Evolutionary conservation across 2,113 vertebrate genomes (phyloP).

Genomic region (Saguinus midas): DNA sequence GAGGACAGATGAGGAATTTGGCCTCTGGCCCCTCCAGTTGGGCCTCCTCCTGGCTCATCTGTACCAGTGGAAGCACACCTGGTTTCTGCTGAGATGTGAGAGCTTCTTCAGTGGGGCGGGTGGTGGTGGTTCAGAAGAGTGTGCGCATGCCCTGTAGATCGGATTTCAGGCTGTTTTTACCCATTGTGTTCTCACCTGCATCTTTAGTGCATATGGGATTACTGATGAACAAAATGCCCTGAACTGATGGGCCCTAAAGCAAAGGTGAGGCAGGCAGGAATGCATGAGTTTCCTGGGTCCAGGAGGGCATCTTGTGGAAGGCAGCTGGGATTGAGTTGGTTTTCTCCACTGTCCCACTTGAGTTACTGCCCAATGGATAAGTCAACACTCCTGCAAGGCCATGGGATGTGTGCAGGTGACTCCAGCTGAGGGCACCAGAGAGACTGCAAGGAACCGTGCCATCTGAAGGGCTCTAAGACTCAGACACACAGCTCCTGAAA

Average conservation of each 20-base stretch:
- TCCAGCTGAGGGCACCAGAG: fast-evolving
- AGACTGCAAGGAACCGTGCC: background rate
- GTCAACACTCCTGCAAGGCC: background rate
- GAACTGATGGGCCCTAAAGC: no score
- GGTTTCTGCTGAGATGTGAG: background rate
- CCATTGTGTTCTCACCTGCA: background rate
- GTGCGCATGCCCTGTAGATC: background rate
- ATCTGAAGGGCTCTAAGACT: background rate
- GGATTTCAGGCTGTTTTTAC: background rate
- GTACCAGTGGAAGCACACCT: background rate
- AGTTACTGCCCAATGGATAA: background rate
- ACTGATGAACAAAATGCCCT: background rate
- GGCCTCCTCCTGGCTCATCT: background rate
- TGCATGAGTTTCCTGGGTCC: fast-evolving
- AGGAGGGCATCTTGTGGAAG: background rate
- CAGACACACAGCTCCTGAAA: background rate
- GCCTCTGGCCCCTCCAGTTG: background rate
- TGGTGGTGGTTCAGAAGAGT: background rate
- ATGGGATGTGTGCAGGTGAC: background rate
- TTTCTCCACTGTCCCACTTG: background rate
- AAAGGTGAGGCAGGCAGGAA: background rate
- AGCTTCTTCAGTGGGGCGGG: background rate
- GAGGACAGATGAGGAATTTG: background rate
- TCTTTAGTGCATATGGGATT: background rate
- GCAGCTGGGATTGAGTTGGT: background rate